These are phyloP conservation scores for Lytechinus variegatus DNA, from an alignment of 35 echinoderm and acorn worm species.

Conservation along the genomic window DNA sequence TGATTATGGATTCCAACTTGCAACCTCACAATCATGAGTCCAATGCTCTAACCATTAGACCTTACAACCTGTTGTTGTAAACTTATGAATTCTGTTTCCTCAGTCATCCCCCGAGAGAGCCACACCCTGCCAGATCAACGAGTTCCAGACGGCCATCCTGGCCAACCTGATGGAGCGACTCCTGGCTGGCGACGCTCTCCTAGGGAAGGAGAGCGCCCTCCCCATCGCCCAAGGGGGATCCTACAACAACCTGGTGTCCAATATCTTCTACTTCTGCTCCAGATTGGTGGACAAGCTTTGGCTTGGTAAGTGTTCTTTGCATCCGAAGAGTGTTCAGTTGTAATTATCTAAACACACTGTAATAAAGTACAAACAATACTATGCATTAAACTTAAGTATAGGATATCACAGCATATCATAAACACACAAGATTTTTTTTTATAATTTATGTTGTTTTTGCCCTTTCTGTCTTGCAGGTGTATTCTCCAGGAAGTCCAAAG, in stretches of 20 bases:
- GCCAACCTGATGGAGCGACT: slow-evolving; percentile 78
- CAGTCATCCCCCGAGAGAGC: slow-evolving; percentile 90
- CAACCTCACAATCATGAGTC: too few species aligned
- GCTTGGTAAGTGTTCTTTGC: slow-evolving; percentile 71
- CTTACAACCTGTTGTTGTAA: too few species aligned
- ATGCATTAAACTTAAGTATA: too few species aligned
- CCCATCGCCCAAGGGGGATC: slow-evolving; percentile 84
- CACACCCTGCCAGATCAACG: slow-evolving; percentile 73
- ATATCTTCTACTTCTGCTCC: slow-evolving; percentile 94
- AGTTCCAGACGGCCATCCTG: slow-evolving; percentile 94
- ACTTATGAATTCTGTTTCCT: background rate
- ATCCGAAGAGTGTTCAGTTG: too few species aligned
- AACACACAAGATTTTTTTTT: too few species aligned
- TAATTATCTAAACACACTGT: too few species aligned
- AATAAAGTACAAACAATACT: too few species aligned
- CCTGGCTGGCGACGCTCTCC: slow-evolving; percentile 83
- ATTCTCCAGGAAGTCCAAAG: slow-evolving; percentile 85
- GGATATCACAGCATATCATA: too few species aligned
- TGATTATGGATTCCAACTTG: too few species aligned
- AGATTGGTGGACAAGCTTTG: slow-evolving; percentile 96
- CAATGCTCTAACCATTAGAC: too few species aligned
- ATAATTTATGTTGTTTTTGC: too few species aligned
- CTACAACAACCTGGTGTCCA: slow-evolving; percentile 90
- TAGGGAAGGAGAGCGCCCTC: slow-evolving; percentile 87
- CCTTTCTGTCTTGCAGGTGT: slow-evolving; percentile 58